Conservation (phyloP, 37 sponge, comb jelly and placozoan genomes). For the Beroe ovata region DNA sequence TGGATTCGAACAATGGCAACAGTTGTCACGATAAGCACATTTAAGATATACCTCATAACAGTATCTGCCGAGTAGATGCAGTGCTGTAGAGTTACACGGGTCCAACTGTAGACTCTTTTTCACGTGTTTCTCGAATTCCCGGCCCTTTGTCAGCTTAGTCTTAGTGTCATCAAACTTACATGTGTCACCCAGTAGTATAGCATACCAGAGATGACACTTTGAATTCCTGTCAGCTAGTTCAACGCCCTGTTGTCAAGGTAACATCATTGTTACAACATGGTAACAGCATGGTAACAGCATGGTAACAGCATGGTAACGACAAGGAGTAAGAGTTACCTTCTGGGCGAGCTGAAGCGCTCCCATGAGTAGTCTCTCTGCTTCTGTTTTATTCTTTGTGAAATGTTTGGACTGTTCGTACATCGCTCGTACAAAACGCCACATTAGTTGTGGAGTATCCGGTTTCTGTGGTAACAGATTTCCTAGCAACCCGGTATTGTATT, state of each 20-base stretch:
- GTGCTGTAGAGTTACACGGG: conserved; percentile 43
- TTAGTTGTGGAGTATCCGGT: conserved; percentile 42
- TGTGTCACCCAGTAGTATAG: conserved; percentile 59
- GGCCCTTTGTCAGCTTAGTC: conserved; percentile 18
- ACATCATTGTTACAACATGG: too few relatives aligned
- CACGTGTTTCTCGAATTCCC: conserved; percentile 62
- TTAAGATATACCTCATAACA: conserved; percentile 13
- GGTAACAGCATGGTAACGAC: too few relatives aligned
- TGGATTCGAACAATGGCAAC: too few relatives aligned
- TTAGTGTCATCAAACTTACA: conserved; percentile 46
- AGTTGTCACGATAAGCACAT: background rate
- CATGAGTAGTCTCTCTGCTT: background rate
- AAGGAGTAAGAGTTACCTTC: too few relatives aligned
- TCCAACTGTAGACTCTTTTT: background rate
- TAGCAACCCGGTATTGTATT: background rate
- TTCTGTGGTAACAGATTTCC: conserved; percentile 11
- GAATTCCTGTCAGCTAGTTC: conserved; percentile 11
- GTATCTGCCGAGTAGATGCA: conserved; percentile 35
- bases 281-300: too few relatives aligned
- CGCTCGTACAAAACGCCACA: background rate
- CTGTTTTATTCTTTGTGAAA: background rate
- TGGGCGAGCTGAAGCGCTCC: conserved; percentile 5
- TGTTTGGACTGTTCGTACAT: conserved; percentile 50
- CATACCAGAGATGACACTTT: conserved; percentile 56
- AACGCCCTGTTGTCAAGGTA: conserved; percentile 44